These are phyloP conservation scores for Nasonia longicornis DNA, from an alignment of 1,140 invertebrate species.

Conservation along the genomic window DNA sequence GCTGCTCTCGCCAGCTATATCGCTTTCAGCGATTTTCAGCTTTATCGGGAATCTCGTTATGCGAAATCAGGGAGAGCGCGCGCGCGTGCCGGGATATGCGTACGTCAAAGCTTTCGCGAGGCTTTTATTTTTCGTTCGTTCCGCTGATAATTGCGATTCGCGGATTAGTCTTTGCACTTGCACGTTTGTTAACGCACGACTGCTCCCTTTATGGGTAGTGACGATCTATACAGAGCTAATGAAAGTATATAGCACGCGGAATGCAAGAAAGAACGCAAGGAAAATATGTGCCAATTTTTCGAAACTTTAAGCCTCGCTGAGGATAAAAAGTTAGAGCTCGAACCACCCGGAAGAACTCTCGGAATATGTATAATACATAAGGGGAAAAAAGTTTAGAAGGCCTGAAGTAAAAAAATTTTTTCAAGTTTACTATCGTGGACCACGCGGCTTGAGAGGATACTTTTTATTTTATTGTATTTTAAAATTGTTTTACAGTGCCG, in stretches of 20 bases:
- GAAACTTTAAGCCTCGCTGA: neutral
- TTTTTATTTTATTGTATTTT: neutral
- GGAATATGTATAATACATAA: neutral
- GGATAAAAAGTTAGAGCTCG: neutral
- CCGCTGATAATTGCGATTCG: neutral
- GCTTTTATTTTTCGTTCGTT: neutral
- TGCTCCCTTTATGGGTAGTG: too few species aligned
- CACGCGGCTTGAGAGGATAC: neutral
- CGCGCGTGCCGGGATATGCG: too few species aligned
- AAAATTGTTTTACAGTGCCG: neutral
- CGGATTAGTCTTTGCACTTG: too few species aligned
- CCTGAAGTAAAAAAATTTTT: neutral
- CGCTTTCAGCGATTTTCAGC: neutral
- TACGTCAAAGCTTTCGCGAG: neutral
- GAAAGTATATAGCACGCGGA: too few species aligned
- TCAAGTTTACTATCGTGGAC: neutral
- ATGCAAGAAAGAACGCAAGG: too few species aligned
- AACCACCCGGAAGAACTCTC: neutral
- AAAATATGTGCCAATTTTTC: neutral
- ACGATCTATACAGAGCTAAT: too few species aligned
- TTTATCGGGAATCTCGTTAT: neutral
- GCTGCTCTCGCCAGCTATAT: neutral
- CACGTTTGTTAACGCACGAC: too few species aligned
- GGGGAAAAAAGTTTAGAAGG: neutral
- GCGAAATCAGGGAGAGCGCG: too few species aligned